Evolutionary conservation across 2,797 vertebrate species (phyloP).

Genomic region (Takifugu ocellatus): DNA sequence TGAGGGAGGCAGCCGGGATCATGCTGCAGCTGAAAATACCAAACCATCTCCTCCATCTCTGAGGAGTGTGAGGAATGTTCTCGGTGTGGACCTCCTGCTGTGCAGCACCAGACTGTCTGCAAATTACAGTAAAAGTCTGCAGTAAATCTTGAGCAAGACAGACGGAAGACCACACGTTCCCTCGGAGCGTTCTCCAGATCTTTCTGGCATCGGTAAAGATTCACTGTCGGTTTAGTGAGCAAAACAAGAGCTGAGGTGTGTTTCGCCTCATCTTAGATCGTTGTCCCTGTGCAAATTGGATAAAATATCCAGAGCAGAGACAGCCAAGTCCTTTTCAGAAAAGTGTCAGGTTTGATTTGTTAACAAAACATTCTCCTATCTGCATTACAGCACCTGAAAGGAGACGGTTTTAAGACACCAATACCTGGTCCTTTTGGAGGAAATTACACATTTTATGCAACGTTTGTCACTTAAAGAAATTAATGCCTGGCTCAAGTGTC

Average conservation of each 20-base stretch:
- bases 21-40: not conserved
- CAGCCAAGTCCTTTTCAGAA: constrained; percentile 6
- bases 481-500: not conserved
- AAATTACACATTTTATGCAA: constrained; percentile 7
- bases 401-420: constrained; percentile 7
- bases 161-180: not conserved
- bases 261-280: constrained; percentile 14
- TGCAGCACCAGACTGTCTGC: not conserved
- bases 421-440: not conserved
- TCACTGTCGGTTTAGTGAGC: not conserved
- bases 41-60: not conserved
- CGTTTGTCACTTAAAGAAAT: not conserved
- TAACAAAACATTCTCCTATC: constrained; percentile 9
- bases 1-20: not conserved
- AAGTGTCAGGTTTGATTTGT: constrained; percentile 16
- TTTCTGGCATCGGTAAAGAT: not conserved
- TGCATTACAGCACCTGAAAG: not conserved
- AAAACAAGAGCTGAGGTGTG: not conserved
- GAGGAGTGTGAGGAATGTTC: not conserved
- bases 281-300: constrained; percentile 13
- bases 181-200: not conserved
- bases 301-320: constrained; percentile 3
- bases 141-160: not conserved
- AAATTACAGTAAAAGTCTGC: too few relatives aligned
- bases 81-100: constrained; percentile 5